phyloP scores from a whole-genome alignment of 2,797 vertebrate species.

The Stomatorhinus walkeri region DNA sequence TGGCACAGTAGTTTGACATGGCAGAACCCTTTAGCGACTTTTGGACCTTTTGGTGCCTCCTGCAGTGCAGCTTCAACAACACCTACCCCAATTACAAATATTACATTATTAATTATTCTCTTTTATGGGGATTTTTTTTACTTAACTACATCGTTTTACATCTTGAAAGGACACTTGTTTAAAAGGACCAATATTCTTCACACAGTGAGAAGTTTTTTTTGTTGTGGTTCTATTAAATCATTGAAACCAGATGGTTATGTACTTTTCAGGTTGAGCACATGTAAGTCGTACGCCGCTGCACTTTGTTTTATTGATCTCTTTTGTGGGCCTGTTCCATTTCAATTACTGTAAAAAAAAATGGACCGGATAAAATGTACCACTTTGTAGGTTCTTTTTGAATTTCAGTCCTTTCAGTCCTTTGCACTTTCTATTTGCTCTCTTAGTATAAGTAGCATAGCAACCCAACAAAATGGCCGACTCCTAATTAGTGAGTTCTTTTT shows the following conservation, averaged over 20 bases:
- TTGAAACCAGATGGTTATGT: not conserved
- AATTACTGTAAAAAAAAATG: not conserved
- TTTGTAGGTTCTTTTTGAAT: constrained; percentile 14
- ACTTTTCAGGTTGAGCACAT: not conserved
- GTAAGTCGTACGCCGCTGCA: not conserved
- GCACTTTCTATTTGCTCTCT: constrained; percentile 14
- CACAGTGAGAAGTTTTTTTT: not conserved
- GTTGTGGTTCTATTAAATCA: not conserved
- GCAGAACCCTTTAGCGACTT: not conserved
- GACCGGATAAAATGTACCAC: not conserved
- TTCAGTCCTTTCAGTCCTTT: constrained; percentile 16
- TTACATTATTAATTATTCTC: not conserved
- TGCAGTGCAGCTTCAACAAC: not conserved
- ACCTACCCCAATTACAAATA: not conserved
- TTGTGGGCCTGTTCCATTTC: not conserved
- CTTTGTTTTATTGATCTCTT: constrained; percentile 1
- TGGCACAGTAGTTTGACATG: not conserved
- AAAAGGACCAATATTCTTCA: not conserved
- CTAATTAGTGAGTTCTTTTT: constrained; percentile 21
- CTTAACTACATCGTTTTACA: not conserved
- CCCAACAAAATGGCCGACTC: constrained; percentile 9
- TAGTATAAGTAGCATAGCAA: constrained; percentile 22
- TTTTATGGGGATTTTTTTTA: not conserved
- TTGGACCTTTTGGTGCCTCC: not conserved
- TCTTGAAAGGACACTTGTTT: not conserved